Evolutionary conservation across 2,888 invertebrate species (phyloP).

Genomic region (Cybosia mesomella): DNA sequence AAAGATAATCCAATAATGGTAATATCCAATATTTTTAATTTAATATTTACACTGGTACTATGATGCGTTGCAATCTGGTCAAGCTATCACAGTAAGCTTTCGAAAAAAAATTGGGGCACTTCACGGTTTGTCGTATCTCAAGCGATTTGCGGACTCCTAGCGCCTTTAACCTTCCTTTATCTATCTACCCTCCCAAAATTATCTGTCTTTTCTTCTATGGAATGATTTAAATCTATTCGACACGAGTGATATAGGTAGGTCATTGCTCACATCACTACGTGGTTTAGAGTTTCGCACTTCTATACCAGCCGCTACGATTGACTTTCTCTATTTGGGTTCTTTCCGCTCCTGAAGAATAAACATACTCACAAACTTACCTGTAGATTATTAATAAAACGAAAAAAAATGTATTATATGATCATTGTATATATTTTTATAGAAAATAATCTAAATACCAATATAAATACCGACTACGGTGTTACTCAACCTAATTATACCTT

Average conservation of each 20-base stretch:
- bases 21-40: background rate
- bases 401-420: background rate
- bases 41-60: background rate
- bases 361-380: constrained; percentile 15
- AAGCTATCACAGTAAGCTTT: background rate
- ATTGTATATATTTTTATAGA: background rate
- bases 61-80: background rate
- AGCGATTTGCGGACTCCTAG: constrained; percentile 31
- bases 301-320: constrained; percentile 19
- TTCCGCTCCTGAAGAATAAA: constrained; percentile 10
- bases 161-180: constrained; percentile 35
- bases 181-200: constrained; percentile 36
- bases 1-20: background rate
- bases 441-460: constrained; percentile 1
- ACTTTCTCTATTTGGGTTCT: constrained; percentile 17
- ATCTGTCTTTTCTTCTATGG: constrained; percentile 37
- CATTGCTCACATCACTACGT: constrained; percentile 23
- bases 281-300: constrained; percentile 28
- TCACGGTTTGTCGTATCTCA: constrained; percentile 31
- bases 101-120: background rate
- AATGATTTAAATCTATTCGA: constrained; percentile 42
- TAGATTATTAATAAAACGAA: constrained; percentile 14
- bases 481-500: background rate
- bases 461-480: constrained; percentile 15
- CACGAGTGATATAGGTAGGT: constrained; percentile 35